phyloP scores from a whole-genome alignment of 2,113 vertebrate genomes.

The Gobius niger region DNA sequence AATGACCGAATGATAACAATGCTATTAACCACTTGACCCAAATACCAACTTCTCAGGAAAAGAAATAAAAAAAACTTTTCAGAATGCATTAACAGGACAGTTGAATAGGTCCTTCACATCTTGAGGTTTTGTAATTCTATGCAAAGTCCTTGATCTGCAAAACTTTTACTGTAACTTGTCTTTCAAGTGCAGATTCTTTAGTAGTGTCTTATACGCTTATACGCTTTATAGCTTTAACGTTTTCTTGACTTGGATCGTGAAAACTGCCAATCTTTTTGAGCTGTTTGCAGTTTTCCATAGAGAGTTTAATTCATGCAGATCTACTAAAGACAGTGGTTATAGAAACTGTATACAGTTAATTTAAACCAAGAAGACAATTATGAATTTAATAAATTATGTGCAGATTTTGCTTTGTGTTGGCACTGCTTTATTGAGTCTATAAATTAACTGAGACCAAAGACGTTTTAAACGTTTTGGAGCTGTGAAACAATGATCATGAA shows the following conservation, averaged over 20 bases:
- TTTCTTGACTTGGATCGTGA: not conserved
- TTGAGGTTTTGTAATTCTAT: not conserved
- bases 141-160: not conserved
- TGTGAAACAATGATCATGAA: no score
- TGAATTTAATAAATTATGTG: no score
- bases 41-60: not conserved
- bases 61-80: not conserved
- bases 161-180: not conserved
- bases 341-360: no score
- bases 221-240: not conserved
- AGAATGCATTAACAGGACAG: not conserved
- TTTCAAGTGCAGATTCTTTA: not conserved
- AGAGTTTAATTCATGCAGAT: no score
- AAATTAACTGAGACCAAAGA: no score
- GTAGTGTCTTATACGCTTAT: not conserved
- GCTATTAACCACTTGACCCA: slow-evolving; percentile 10
- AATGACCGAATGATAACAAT: slow-evolving; percentile 12
- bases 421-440: no score
- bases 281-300: no score
- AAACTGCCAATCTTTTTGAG: no score
- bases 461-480: no score
- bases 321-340: no score
- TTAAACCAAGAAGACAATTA: no score
- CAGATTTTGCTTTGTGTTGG: no score
- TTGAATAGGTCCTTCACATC: not conserved